phyloP scores from a whole-genome alignment of 2,113 vertebrate genomes.

The Plecotus auritus region DNA sequence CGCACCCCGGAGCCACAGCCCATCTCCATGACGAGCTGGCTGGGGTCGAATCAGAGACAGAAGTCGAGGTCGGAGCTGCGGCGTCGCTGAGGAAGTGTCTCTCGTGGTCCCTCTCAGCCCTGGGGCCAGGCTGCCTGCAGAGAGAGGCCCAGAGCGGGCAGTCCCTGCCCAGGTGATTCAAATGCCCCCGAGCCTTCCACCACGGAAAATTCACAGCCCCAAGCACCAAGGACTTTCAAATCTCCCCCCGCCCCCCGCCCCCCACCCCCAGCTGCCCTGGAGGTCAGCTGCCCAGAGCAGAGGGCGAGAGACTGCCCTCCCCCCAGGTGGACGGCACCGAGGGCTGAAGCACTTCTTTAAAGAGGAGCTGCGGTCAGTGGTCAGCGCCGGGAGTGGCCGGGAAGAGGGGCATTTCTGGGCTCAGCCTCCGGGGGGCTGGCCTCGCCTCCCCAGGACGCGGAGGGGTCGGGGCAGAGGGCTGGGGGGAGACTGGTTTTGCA shows the following conservation, averaged over 20 bases:
- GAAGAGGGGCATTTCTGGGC: neutral
- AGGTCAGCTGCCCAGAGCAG: neutral
- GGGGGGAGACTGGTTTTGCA: fast-evolving
- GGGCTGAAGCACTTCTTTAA: neutral
- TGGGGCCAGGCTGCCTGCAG: neutral
- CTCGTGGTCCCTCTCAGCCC: neutral
- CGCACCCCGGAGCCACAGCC: slow-evolving; percentile 34
- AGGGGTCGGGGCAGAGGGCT: neutral
- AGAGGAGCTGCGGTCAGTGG: fast-evolving
- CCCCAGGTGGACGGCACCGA: fast-evolving
- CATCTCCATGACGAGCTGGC: slow-evolving; percentile 57
- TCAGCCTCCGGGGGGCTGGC: fast-evolving
- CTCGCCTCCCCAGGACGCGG: fast-evolving
- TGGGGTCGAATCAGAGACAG: slow-evolving; percentile 60
- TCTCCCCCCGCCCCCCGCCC: fast-evolving
- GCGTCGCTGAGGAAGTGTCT: fast-evolving
- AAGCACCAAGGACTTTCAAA: neutral
- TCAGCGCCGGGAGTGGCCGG: fast-evolving
- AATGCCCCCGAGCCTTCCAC: no score
- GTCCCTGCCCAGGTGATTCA: neutral
- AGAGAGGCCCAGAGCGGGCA: neutral
- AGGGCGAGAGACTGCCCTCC: neutral
- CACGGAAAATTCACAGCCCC: neutral
- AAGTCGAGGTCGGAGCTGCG: slow-evolving; percentile 22
- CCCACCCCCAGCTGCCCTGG: neutral